Evolutionary conservation across 2,113 vertebrate genomes (phyloP).

Genomic region (Steatornis caripensis): DNA sequence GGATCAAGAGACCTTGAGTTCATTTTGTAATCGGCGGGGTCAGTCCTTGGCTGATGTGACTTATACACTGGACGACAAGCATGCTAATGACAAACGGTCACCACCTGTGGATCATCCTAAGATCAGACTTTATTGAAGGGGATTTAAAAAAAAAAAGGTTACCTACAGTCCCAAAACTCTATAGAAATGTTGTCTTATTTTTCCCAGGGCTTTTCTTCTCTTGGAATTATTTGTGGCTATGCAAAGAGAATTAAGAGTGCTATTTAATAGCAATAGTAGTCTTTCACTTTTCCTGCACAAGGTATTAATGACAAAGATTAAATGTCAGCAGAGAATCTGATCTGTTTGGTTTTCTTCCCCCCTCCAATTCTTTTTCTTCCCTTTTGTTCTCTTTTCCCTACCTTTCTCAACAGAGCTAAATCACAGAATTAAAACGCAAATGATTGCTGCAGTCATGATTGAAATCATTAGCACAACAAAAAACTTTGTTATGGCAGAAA

Average conservation of each 20-base stretch:
- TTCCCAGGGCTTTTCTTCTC: not conserved
- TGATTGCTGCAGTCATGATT: not conserved
- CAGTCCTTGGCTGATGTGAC: not conserved
- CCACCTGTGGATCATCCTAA: not conserved
- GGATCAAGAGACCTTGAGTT: not conserved
- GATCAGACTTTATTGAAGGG: not conserved
- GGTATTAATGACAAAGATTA: not conserved
- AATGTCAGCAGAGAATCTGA: constrained; percentile 1
- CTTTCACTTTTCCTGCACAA: not conserved
- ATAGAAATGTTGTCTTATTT: not conserved
- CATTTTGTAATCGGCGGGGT: not conserved
- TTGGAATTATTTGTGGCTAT: not conserved
- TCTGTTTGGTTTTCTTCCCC: not conserved
- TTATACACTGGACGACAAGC: not conserved
- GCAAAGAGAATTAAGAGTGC: not conserved
- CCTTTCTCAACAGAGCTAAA: not conserved
- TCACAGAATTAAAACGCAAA: not conserved
- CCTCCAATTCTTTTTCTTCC: not conserved
- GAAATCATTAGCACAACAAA: not conserved
- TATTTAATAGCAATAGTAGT: not conserved
- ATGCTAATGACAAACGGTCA: not conserved
- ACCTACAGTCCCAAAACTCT: not conserved
- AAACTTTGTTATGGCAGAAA: not conserved
- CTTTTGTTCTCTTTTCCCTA: not conserved
- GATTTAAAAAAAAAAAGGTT: not conserved